Conservation (phyloP, 2,888 invertebrate species). For the Rhorus exstirpatorius region DNA sequence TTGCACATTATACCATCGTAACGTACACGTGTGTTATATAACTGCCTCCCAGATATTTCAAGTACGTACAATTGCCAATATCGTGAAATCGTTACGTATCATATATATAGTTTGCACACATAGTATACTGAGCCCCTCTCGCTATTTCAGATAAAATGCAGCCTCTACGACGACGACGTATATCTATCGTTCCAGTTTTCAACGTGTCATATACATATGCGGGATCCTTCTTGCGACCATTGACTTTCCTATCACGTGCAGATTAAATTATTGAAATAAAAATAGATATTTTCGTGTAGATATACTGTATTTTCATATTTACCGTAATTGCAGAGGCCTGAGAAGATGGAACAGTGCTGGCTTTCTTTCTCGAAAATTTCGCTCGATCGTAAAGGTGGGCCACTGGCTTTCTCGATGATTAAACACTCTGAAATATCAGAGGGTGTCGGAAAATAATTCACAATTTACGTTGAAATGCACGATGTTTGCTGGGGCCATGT, state of each 20-base stretch:
- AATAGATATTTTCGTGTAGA: too few species aligned
- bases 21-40: conserved; percentile 63
- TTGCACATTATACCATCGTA: conserved; percentile 66
- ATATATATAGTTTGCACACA: conserved; percentile 37
- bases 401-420: too few species aligned
- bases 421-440: too few species aligned
- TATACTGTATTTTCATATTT: too few species aligned
- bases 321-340: too few species aligned
- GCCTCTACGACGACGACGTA: conserved; percentile 19
- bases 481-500: too few species aligned
- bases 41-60: conserved; percentile 61
- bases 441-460: too few species aligned
- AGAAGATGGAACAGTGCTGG: too few species aligned
- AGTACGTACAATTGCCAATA: conserved; percentile 66
- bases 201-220: neutral
- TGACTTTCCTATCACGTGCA: neutral
- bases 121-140: conserved; percentile 3
- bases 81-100: conserved; percentile 61
- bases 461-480: too few species aligned
- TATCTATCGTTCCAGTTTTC: conserved; percentile 30
- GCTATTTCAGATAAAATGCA: conserved; percentile 42
- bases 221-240: neutral
- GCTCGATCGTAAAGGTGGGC: too few species aligned
- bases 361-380: too few species aligned
- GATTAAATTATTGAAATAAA: conserved; percentile 1